Conservation (phyloP, 2,113 vertebrate genomes). For the Mungos mungo region DNA sequence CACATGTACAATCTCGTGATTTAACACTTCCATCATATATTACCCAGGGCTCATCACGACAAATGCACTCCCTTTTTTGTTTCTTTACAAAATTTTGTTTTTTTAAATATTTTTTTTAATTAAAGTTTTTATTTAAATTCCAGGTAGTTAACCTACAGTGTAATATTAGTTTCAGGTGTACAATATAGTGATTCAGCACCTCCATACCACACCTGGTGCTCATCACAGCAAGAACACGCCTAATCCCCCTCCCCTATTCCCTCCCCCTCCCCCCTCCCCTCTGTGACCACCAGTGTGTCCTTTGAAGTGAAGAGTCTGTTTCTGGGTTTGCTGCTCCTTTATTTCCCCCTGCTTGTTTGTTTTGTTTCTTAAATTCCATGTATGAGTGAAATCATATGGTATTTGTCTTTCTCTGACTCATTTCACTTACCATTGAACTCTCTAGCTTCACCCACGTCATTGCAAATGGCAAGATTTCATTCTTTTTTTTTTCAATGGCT, state of each 20-base stretch:
- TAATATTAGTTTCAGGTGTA: neutral
- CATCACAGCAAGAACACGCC: neutral
- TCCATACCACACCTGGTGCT: neutral
- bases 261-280: no score
- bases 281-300: neutral
- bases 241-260: neutral
- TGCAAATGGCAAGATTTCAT: no score
- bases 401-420: no score
- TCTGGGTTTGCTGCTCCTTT: neutral
- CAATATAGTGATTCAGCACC: neutral
- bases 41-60: neutral
- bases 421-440: no score
- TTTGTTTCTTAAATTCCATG: neutral
- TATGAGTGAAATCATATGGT: no score
- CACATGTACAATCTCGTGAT: neutral
- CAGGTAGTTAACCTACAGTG: neutral
- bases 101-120: neutral
- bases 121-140: no score
- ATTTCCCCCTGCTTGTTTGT: neutral
- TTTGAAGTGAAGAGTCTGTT: neutral
- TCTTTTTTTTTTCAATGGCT: no score
- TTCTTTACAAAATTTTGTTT: neutral
- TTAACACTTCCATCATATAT: neutral
- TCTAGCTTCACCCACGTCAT: no score
- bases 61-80: neutral